A percentile compares a stretch with the other conserved stretches of the same genome.
Conservation (phyloP, 2,888 invertebrate genomes). For the Aporophyla nigra region DNA sequence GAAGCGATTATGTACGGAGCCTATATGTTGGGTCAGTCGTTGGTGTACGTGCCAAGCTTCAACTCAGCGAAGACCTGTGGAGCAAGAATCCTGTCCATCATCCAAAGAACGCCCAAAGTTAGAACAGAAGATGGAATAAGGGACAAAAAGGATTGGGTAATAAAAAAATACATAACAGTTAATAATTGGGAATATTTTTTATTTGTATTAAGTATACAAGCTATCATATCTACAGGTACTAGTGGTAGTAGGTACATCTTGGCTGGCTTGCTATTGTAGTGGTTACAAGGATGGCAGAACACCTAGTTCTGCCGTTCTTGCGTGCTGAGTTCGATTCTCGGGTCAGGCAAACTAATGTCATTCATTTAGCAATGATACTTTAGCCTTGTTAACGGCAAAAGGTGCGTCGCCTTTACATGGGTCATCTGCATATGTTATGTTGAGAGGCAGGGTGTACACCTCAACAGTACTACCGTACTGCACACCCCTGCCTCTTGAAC, state of each 20-base stretch:
- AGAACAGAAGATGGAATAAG: constrained; percentile 79
- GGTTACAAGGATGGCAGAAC: not conserved
- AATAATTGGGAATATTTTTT: not conserved
- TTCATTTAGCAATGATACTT: not conserved
- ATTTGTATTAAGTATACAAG: not conserved
- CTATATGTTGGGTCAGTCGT: constrained; percentile 94
- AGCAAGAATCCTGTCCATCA: constrained; percentile 81
- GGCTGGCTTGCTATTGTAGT: not conserved
- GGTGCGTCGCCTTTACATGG: not conserved
- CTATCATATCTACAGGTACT: too few species aligned
- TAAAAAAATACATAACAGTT: not conserved
- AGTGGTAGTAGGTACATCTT: not conserved
- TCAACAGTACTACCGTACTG: not conserved
- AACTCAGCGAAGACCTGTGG: constrained; percentile 92
- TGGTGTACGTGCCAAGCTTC: constrained; percentile 95
- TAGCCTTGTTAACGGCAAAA: not conserved
- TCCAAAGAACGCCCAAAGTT: constrained; percentile 81
- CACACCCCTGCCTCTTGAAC: not conserved
- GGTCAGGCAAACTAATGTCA: not conserved
- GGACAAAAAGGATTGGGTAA: constrained; percentile 84
- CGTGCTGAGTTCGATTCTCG: not conserved
- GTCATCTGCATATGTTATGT: not conserved
- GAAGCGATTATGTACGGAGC: constrained; percentile 95
- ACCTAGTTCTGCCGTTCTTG: too few species aligned
- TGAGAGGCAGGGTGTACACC: not conserved